Evolutionary conservation across 2,888 invertebrate genomes (phyloP).

Genomic region (Hesperia comma): DNA sequence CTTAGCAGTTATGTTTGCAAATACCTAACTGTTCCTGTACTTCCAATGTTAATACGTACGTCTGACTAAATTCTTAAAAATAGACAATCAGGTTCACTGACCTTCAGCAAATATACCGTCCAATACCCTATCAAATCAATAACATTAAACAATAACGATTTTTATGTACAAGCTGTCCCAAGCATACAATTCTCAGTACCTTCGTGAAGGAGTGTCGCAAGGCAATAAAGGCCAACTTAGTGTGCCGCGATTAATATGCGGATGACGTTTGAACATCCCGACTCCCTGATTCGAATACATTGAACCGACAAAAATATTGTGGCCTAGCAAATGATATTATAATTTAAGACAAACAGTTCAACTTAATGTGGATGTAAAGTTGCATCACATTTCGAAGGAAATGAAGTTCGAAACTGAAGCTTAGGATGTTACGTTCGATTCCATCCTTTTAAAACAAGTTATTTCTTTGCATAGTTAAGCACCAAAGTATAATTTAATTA

Average conservation of each 20-base stretch:
- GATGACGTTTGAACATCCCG: slow-evolving; percentile 56
- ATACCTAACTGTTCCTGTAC: too few relatives aligned
- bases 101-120: slow-evolving; percentile 17
- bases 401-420: slow-evolving; percentile 55
- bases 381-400: slow-evolving; percentile 62
- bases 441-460: neutral
- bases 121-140: slow-evolving; percentile 3
- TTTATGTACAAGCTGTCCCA: slow-evolving; percentile 43
- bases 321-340: slow-evolving; percentile 34
- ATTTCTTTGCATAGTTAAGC: slow-evolving; percentile 1
- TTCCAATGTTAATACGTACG: neutral
- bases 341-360: neutral
- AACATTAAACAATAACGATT: slow-evolving; percentile 32
- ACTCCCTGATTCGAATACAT: slow-evolving; percentile 61
- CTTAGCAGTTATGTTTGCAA: too few relatives aligned
- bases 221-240: slow-evolving; percentile 50
- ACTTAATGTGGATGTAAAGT: slow-evolving; percentile 34
- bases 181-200: slow-evolving; percentile 43
- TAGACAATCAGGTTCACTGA: slow-evolving; percentile 33
- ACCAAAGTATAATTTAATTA: slow-evolving; percentile 6
- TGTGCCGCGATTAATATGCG: slow-evolving; percentile 67
- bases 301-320: slow-evolving; percentile 44
- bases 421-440: slow-evolving; percentile 49
- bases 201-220: slow-evolving; percentile 44
- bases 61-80: slow-evolving; percentile 10